Evolutionary conservation across 92 coral and sea anemone genomes (phyloP), one percentile per base, ranked within the genome.

Genomic region (Umimayanthus kanabou): DNA sequence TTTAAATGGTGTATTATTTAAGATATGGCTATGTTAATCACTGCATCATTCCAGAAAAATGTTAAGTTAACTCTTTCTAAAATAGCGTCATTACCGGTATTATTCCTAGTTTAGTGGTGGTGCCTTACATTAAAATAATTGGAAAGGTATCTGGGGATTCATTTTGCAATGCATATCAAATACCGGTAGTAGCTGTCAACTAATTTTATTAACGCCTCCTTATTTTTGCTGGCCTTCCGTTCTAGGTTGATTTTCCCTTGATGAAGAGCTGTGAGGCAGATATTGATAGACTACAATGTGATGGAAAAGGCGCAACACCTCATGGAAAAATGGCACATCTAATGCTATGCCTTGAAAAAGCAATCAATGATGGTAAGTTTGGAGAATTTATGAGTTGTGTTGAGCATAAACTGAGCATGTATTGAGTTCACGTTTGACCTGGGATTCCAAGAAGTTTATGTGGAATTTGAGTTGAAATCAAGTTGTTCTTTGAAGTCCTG

Each of bases 241-340:
- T 79, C 23, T 69, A 96, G 99, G 97, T 95, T 65, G 93, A 97
- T 81, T 97, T 86, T 87, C 97, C 97, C 16, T 84, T 97, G 57
- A 77, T 93, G 65, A 86, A 95, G 53, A 88, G 90, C 66, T 97
- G 99, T 80, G n/a, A 92, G 78, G 88, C 89, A 77, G 96, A 80
- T 81, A 88, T 81, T 45, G 90, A 90, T 14, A 50, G 73, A 28
- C 93, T 92, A 47, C 50, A 85, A 0, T 94, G 98, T 86, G 92
- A 83, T 0, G 89, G 55, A 18, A 22, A 82, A 30, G 93, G 93
- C 33, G 88, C 74, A 22, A 89, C 98, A 71, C 88, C 85, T 14
- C 98, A 94, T 76, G 98, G 98, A 16, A 88, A 91, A 65, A 86
- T 96, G 57, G 98, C 98, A 37, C 87, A 84, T 74, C 90, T 96